Conservation (phyloP, 2,888 invertebrate genomes). For the Tiliacea aurago region DNA sequence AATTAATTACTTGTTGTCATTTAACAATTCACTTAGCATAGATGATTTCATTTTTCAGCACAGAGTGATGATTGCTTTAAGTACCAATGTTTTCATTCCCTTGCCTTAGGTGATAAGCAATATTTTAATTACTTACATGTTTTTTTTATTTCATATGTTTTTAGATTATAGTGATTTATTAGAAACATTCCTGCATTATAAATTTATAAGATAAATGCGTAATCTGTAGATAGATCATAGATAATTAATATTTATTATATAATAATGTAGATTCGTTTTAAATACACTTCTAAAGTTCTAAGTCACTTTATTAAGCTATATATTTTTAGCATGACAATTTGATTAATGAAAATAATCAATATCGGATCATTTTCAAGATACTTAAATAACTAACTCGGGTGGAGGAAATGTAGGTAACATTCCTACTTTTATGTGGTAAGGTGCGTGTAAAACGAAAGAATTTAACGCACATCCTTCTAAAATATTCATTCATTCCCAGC, state of each 20-base stretch:
- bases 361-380: conserved; percentile 11
- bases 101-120: conserved; percentile 65
- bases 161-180: conserved; percentile 39
- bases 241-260: conserved; percentile 16
- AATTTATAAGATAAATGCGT: conserved; percentile 28
- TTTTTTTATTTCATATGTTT: conserved; percentile 28
- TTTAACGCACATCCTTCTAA: conserved; percentile 71
- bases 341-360: conserved; percentile 29
- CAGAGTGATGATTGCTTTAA: conserved; percentile 80
- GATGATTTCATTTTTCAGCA: conserved; percentile 76
- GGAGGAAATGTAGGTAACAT: conserved; percentile 49
- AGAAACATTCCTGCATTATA: conserved; percentile 36
- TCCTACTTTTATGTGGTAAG: conserved; percentile 50
- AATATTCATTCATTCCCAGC: conserved; percentile 72
- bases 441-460: conserved; percentile 67
- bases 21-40: conserved; percentile 63
- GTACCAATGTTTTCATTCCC: conserved; percentile 64
- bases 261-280: conserved; percentile 39
- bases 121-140: conserved; percentile 43
- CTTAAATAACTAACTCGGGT: conserved; percentile 45
- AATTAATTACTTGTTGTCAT: conserved; percentile 70
- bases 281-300: conserved; percentile 28
- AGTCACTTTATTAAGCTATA: conserved; percentile 33
- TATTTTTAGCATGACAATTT: conserved; percentile 40
- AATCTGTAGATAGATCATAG: conserved; percentile 39